Conservation (phyloP, 2,888 invertebrate species). For the Heliconius aoede region DNA sequence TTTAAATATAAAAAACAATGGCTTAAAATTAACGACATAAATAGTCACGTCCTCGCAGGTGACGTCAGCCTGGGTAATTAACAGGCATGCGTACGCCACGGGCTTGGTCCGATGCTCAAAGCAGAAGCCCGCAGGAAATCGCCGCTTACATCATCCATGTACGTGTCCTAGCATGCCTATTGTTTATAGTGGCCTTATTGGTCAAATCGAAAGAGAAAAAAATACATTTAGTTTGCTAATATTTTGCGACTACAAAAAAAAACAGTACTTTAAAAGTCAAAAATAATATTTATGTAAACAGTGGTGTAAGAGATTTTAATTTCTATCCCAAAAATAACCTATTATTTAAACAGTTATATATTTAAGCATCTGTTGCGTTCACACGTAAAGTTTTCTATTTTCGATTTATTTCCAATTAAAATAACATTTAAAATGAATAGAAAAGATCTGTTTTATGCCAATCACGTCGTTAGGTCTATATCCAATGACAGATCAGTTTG, state of each 20-base stretch:
- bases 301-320: no score
- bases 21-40: constrained; percentile 72
- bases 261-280: not conserved
- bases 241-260: not conserved
- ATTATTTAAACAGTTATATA: not conserved
- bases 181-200: constrained; percentile 53
- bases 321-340: no score
- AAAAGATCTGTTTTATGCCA: constrained; percentile 1
- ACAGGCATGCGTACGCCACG: constrained; percentile 68
- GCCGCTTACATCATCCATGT: constrained; percentile 75
- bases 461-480: not conserved
- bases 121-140: constrained; percentile 72
- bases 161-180: constrained; percentile 64
- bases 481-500: constrained; percentile 5
- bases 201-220: constrained; percentile 29
- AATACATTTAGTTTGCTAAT: not conserved
- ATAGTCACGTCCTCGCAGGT: constrained; percentile 65
- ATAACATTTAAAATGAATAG: not conserved
- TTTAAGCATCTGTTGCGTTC: not conserved
- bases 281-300: no score
- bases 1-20: constrained; percentile 57
- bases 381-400: not conserved
- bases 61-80: constrained; percentile 79
- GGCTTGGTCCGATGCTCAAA: constrained; percentile 56
- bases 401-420: not conserved